Evolutionary conservation across 2,888 invertebrate genomes (phyloP).

Genomic region (Rambutsinella grinnellia): DNA sequence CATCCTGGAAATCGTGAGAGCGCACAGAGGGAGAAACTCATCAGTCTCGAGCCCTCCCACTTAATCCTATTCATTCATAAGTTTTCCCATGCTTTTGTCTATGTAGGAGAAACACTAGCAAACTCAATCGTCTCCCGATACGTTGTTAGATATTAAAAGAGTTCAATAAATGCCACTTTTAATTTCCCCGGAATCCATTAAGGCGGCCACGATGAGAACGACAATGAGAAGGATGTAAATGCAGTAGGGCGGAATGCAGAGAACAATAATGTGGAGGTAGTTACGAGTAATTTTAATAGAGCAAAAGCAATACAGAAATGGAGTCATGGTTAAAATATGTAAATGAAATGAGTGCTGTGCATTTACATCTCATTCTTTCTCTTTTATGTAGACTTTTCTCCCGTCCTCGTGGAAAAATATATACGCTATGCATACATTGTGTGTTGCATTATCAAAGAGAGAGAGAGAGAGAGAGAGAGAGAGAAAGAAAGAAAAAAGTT

Average conservation of each 20-base stretch:
- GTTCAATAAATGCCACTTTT: constrained; percentile 57
- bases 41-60: neutral
- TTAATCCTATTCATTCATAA: neutral
- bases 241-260: neutral
- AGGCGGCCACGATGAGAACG: constrained; percentile 2
- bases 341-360: constrained; percentile 22
- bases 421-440: no score
- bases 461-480: neutral
- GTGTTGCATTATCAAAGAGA: no score
- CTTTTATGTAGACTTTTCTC: neutral
- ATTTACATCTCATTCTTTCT: neutral
- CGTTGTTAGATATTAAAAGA: constrained; percentile 19
- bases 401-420: no score
- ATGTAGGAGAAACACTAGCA: no score
- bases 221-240: neutral
- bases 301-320: neutral
- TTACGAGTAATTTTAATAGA: constrained; percentile 1
- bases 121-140: no score
- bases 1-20: no score
- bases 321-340: constrained; percentile 29
- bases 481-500: neutral
- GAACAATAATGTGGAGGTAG: neutral
- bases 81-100: neutral
- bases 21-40: neutral
- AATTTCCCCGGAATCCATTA: constrained; percentile 53